Percentiles rank a stretch among this genome's conserved stretches.
Conservation (phyloP, 1,140 invertebrate species). For the Scaptomyza graminum region DNA sequence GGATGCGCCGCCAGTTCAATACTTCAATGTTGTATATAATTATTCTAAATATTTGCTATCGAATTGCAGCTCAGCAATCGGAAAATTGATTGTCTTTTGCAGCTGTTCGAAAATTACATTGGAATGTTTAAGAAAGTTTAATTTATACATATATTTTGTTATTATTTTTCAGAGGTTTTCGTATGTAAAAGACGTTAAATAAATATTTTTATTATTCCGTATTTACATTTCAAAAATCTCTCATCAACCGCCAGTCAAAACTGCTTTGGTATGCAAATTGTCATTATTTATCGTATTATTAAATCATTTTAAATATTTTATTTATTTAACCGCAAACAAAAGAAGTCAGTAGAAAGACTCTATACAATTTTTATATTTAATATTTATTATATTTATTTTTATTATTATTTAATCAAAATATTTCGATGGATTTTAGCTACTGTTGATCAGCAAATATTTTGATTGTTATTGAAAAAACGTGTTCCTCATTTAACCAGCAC, state of each 20-base stretch:
- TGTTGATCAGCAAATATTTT: background rate
- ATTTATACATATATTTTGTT: too few relatives aligned
- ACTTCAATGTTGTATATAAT: conserved; percentile 58
- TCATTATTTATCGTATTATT: background rate
- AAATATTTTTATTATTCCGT: background rate
- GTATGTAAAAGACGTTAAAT: too few relatives aligned
- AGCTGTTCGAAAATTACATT: conserved; percentile 25
- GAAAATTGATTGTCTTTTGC: conserved; percentile 29
- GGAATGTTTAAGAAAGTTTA: background rate
- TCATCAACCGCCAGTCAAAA: background rate
- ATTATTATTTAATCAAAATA: too few relatives aligned
- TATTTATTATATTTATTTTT: too few relatives aligned
- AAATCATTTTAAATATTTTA: background rate
- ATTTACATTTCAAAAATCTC: background rate
- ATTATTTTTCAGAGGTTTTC: too few relatives aligned
- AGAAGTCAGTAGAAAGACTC: background rate
- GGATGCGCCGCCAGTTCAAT: conserved; percentile 14
- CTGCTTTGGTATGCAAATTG: conserved; percentile 2
- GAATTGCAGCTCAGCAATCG: conserved; percentile 34
- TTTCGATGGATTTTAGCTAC: background rate
- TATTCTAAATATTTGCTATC: conserved; percentile 72
- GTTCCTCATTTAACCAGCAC: background rate
- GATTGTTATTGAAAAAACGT: background rate
- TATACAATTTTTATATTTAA: background rate
- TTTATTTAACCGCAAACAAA: background rate